Evolutionary conservation across 2,113 vertebrate genomes (phyloP).

Genomic region (Tretioscincus oriximinensis): DNA sequence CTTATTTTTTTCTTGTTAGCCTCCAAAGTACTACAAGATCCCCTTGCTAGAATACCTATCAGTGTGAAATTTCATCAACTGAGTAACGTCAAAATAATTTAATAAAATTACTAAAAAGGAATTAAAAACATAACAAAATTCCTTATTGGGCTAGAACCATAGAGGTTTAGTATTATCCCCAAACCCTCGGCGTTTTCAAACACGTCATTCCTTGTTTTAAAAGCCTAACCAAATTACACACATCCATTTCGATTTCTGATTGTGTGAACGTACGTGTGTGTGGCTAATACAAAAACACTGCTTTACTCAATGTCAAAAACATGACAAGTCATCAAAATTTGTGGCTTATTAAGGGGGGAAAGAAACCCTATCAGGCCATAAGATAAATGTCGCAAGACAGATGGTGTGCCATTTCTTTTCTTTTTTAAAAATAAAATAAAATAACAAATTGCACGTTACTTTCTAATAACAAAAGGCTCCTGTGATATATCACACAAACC

Average conservation of each 20-base stretch:
- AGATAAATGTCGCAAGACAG: conserved; percentile 56
- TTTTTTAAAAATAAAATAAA: conserved; percentile 41
- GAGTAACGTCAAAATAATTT: too few relatives aligned
- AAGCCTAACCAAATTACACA: conserved; percentile 43
- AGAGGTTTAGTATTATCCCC: neutral
- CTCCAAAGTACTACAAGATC: too few relatives aligned
- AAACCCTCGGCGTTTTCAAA: neutral
- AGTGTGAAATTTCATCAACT: too few relatives aligned
- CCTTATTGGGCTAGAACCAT: neutral
- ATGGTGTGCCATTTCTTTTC: conserved; percentile 68
- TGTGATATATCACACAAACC: conserved; percentile 66
- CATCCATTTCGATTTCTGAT: conserved; percentile 48
- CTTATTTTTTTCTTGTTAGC: too few relatives aligned
- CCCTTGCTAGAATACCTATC: too few relatives aligned
- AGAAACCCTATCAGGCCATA: conserved; percentile 45
- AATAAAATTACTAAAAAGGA: too few relatives aligned
- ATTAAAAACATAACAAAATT: too few relatives aligned
- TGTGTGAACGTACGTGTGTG: conserved; percentile 29
- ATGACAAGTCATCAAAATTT: conserved; percentile 70
- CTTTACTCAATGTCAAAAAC: conserved; percentile 53
- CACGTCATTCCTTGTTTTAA: conserved; percentile 9
- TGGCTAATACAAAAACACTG: conserved; percentile 50
- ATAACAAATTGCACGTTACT: conserved; percentile 64
- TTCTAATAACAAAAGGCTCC: conserved; percentile 68
- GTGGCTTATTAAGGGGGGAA: conserved; percentile 64